Conservation (phyloP, 2,113 vertebrate species). For the Hipposideros armiger region DNA sequence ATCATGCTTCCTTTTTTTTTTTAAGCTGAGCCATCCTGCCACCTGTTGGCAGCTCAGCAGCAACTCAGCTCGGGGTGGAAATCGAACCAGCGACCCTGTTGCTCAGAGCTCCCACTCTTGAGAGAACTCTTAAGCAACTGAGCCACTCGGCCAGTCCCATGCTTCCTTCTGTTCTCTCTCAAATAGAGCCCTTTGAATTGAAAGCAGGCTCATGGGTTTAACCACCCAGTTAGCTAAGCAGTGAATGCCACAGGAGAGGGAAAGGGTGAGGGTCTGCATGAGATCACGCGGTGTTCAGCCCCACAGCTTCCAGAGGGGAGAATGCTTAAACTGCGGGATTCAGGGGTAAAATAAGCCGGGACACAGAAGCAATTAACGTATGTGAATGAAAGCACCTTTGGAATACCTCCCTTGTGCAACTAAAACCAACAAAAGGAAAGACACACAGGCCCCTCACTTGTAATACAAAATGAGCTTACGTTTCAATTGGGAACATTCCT, state of each 20-base stretch:
- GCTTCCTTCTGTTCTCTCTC: background rate
- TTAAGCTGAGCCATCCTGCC: too few relatives aligned
- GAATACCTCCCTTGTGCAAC: background rate
- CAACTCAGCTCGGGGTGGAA: too few relatives aligned
- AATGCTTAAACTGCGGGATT: background rate
- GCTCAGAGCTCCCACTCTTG: too few relatives aligned
- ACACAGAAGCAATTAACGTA: background rate
- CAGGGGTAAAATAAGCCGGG: background rate
- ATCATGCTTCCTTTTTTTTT: background rate
- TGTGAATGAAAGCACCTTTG: background rate
- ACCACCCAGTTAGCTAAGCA: background rate
- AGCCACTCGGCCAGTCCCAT: background rate
- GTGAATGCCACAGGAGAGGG: background rate
- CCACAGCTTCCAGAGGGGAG: background rate
- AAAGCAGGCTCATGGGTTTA: background rate
- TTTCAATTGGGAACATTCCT: background rate
- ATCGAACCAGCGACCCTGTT: too few relatives aligned
- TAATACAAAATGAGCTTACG: background rate
- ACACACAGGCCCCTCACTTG: background rate
- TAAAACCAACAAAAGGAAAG: background rate
- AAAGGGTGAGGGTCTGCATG: background rate
- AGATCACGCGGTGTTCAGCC: background rate
- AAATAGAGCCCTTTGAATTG: background rate
- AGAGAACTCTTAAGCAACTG: too few relatives aligned
- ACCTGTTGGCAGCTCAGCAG: too few relatives aligned